These are phyloP conservation scores for Chiroxiphia lanceolata DNA, from an alignment of 2,797 vertebrate species.

Conservation along the genomic window DNA sequence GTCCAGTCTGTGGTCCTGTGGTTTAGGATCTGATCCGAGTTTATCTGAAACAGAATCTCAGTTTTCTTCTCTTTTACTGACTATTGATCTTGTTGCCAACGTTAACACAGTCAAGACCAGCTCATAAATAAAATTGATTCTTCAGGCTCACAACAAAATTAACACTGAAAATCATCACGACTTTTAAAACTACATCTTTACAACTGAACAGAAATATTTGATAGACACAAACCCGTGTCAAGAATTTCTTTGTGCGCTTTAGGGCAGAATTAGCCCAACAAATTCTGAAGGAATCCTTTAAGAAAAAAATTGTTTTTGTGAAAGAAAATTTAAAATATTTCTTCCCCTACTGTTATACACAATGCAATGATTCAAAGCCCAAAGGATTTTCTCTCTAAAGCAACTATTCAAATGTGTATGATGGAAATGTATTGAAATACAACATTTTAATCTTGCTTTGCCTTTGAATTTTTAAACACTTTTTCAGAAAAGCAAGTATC, in stretches of 20 bases:
- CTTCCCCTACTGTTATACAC: not conserved
- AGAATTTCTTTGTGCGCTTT: fast-evolving
- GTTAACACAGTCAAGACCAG: not conserved
- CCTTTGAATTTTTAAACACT: not conserved
- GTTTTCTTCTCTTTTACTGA: not conserved
- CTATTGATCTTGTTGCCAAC: not conserved
- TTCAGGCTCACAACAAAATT: not conserved
- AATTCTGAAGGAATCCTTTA: not conserved
- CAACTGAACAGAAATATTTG: not conserved
- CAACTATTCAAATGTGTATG: not conserved
- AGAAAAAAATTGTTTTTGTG: not conserved
- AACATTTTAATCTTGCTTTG: slow-evolving; percentile 31
- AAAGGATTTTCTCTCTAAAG: not conserved
- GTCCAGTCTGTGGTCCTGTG: not conserved
- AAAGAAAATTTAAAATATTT: not conserved
- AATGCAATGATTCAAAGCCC: not conserved
- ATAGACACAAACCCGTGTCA: not conserved
- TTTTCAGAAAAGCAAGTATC: not conserved
- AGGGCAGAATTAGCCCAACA: not conserved
- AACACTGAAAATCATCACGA: not conserved
- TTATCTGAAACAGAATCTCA: not conserved
- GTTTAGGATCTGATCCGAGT: not conserved
- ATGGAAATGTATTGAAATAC: slow-evolving; percentile 29
- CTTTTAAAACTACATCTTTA: not conserved
- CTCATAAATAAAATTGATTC: not conserved